These are phyloP conservation scores for Cyclophora punctaria DNA, from an alignment of 2,888 invertebrate genomes.

Conservation along the genomic window DNA sequence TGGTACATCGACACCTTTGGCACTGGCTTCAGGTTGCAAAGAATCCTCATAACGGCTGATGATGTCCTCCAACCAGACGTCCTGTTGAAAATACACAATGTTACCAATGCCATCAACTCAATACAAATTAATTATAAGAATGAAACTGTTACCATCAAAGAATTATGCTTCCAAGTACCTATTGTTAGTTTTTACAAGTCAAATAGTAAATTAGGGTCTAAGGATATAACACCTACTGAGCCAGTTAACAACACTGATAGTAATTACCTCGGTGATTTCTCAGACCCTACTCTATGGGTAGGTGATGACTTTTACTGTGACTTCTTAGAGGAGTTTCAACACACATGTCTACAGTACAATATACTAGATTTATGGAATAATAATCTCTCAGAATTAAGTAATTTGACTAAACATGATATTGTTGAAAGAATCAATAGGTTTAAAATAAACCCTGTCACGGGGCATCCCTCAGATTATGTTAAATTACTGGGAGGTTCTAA, in stretches of 20 bases:
- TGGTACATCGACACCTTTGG: constrained; percentile 82
- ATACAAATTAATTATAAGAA: constrained; percentile 41
- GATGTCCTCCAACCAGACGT: constrained; percentile 79
- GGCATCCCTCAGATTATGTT: constrained; percentile 78
- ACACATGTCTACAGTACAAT: constrained; percentile 78
- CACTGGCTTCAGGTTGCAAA: constrained; percentile 77
- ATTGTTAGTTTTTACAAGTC: constrained; percentile 52
- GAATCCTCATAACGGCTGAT: constrained; percentile 77
- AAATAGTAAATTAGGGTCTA: constrained; percentile 35
- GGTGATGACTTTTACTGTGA: constrained; percentile 77
- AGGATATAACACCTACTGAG: constrained; percentile 18
- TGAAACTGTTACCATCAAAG: constrained; percentile 35
- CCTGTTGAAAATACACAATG: constrained; percentile 66
- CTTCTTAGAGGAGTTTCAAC: constrained; percentile 76
- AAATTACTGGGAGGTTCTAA: constrained; percentile 77
- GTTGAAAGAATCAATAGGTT: constrained; percentile 75
- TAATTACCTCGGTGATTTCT: constrained; percentile 38
- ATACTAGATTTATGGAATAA: constrained; percentile 83
- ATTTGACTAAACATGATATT: constrained; percentile 77
- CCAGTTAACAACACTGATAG: constrained; percentile 20
- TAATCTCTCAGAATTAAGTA: constrained; percentile 65
- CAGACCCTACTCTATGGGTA: constrained; percentile 75
- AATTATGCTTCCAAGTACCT: constrained; percentile 65
- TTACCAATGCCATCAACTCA: constrained; percentile 66
- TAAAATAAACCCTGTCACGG: constrained; percentile 77